Base-by-base conservation (phyloP, 2,797 vertebrate species). In the Eospalax fontanierii region DNA sequence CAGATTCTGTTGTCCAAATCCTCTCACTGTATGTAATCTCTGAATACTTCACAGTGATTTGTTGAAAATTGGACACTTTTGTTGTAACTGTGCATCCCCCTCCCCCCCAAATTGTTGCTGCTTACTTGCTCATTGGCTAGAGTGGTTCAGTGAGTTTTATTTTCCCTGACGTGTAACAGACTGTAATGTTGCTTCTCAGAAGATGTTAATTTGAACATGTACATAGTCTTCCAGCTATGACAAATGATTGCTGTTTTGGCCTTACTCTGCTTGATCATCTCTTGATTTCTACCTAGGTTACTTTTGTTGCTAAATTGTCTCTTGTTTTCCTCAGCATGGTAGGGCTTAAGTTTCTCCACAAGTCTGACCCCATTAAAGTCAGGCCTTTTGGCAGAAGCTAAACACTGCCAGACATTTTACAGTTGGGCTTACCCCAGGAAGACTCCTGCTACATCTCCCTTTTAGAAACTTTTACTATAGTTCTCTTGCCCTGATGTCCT, bases 251-350 rank as follows among this genome's bases (percentile, higher is more conserved):
- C 91, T 66, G 50, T 76, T 66, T 93, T 57, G 38, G 46, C 28
- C 35, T 26, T 66, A 26, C 57, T 93, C n/a, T 54, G 16, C 21
- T 89, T 28, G 33, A n/a, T 70, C 2, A 9, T 63, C 61, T 89
- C 65, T 21, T 79, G 68, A 82, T 65, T 26, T 92, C n/a, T 89
- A 85, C 35, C 84, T 92, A 76, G 21, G 71, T 75, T 94, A 38
- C 43, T 7, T 93, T 46, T 90, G 33, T 92, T 88, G 74, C 65
- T 82, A 6, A 90, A 43, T 89, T 74, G 89, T 91, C 94, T 71
- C 68, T 92, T 89, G 65, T 94, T 97, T 95, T 92, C 35, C 63
- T 79, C 35, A 89, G n/a, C 38, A 76, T 94, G 26, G 73, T 89
- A 33, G 61, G 70, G n/a, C 43, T 83, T 94, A 80, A 87, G 66